Conservation (phyloP, 2,113 vertebrate species). For the Phrynosoma platyrhinos region DNA sequence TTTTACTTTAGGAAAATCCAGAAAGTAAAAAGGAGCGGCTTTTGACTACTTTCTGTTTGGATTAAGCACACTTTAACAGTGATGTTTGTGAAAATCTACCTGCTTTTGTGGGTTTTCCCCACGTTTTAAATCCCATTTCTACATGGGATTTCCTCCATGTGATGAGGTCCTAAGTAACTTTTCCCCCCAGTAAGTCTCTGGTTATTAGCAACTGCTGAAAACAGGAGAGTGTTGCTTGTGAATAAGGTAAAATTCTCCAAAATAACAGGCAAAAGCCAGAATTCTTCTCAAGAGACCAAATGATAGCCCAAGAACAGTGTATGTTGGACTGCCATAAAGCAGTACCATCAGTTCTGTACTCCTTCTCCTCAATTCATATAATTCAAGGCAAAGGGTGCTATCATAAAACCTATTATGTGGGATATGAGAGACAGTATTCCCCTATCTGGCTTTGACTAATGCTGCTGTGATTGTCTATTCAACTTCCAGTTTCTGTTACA, state of each 20-base stretch:
- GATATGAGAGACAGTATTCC: neutral
- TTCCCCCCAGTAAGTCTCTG: no score
- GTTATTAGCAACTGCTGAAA: neutral
- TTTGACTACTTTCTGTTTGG: no score
- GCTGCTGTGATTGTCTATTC: neutral
- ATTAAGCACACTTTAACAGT: no score
- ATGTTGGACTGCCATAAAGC: neutral
- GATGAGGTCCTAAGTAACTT: no score
- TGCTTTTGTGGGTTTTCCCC: no score
- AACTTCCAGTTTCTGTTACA: neutral
- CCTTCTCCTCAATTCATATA: neutral
- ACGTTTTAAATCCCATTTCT: no score
- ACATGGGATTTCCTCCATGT: no score
- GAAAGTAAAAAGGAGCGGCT: no score
- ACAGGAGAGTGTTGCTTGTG: neutral
- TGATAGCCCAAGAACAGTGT: neutral
- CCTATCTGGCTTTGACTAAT: neutral
- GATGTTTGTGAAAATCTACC: no score
- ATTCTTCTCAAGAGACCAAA: no score
- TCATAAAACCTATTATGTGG: no score
- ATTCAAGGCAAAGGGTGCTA: neutral
- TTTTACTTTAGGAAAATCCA: no score
- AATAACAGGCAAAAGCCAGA: neutral
- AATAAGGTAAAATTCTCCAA: neutral
- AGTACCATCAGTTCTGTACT: neutral